phyloP scores from a whole-genome alignment of 2,797 vertebrate species.

The Parambassis ranga region DNA sequence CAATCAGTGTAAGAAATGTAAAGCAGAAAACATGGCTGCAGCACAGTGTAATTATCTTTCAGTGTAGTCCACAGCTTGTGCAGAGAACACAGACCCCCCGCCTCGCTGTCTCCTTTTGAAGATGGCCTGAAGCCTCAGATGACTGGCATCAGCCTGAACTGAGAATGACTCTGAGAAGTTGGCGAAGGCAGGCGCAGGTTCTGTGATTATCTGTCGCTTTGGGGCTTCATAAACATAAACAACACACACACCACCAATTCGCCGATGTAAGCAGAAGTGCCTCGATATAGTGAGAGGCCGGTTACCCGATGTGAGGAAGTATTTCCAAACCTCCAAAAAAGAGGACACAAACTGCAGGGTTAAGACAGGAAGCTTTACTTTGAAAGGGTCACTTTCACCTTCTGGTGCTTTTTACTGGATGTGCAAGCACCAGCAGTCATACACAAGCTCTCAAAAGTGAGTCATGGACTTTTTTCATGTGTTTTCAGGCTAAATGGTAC shows the following conservation, averaged over 20 bases:
- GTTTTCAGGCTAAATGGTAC: background rate
- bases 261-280: slow-evolving; percentile 37
- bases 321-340: slow-evolving; percentile 26
- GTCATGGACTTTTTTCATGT: slow-evolving; percentile 5
- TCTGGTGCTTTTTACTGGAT: slow-evolving; percentile 6
- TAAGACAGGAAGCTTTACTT: background rate
- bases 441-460: slow-evolving; percentile 1
- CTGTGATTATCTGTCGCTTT: slow-evolving; percentile 32
- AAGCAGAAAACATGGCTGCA: slow-evolving; percentile 11
- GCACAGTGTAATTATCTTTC: slow-evolving; percentile 22
- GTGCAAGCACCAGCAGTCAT: background rate
- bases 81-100: background rate
- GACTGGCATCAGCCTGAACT: slow-evolving; percentile 46
- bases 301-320: slow-evolving; percentile 20
- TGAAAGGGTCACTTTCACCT: slow-evolving; percentile 3
- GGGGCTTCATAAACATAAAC: slow-evolving; percentile 44
- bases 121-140: slow-evolving; percentile 19
- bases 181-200: slow-evolving; percentile 19
- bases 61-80: slow-evolving; percentile 16
- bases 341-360: no score
- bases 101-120: slow-evolving; percentile 24
- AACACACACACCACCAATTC: slow-evolving; percentile 34
- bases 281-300: slow-evolving; percentile 29
- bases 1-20: slow-evolving; percentile 24
- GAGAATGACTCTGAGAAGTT: slow-evolving; percentile 31